These are phyloP conservation scores for Conistra vaccinii DNA, from an alignment of 2,888 invertebrate species.

Conservation along the genomic window DNA sequence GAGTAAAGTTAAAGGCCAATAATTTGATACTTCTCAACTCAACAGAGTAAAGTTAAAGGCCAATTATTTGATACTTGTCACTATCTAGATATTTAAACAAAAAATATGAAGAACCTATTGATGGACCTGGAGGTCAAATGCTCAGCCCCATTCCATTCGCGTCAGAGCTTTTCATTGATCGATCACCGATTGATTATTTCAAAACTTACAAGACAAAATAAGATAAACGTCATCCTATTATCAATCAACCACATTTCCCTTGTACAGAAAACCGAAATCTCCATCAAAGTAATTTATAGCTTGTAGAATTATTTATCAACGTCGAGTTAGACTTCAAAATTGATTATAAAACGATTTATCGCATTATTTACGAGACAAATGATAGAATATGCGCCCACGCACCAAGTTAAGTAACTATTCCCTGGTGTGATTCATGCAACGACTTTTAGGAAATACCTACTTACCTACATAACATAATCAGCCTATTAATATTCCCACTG, in stretches of 20 bases:
- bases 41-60: not conserved
- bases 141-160: not conserved
- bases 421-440: conserved; percentile 44
- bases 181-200: conserved; percentile 7
- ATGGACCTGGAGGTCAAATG: not conserved
- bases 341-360: conserved; percentile 61
- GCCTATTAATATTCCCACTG: too few relatives aligned
- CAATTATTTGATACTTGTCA: too few relatives aligned
- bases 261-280: conserved; percentile 46
- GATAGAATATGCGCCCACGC: conserved; percentile 65
- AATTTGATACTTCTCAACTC: not conserved
- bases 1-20: not conserved
- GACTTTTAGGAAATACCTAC: conserved; percentile 35
- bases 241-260: conserved; percentile 37
- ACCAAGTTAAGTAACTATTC: conserved; percentile 41
- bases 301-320: conserved; percentile 54
- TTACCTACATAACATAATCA: conserved; percentile 18
- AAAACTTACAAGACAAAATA: conserved; percentile 14
- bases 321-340: conserved; percentile 46
- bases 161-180: not conserved
- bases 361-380: conserved; percentile 62
- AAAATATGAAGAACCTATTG: too few relatives aligned
- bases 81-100: too few relatives aligned
- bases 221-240: conserved; percentile 28
- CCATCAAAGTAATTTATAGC: conserved; percentile 58